Base-by-base conservation (phyloP, 2,113 vertebrate genomes). In the Rhinoptilus africanus region DNA sequence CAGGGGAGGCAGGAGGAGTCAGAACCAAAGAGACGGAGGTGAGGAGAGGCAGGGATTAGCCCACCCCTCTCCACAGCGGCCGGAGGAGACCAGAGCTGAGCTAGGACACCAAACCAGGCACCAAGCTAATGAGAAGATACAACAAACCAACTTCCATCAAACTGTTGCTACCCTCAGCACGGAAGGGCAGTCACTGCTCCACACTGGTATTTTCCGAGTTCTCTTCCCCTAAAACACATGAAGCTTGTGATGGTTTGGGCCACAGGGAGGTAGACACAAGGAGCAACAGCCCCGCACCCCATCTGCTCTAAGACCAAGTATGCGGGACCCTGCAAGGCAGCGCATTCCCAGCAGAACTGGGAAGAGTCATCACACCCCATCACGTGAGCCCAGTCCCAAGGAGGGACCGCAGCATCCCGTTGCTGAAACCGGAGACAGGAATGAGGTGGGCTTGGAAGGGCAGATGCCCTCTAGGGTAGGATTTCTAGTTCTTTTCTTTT, bases 151-250 rank as follows among this genome's bases (percentile, higher is more conserved):
- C 4, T 21, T 57, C 51, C 20, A 11, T 22, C 7, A 28, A 16
- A 2, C 35, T 35, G 35, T 20, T 68, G 51, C 63, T 48, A 0
- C 24, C 27, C 43, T 3, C 3, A 1, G 22, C 1, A 19, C 2
- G 18, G 34, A 59, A 28, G 7, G 9, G 35, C 13, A 39, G 7
- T 1, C 53, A 4, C 83, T 53, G 53, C 67, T 22, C 27, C 66
- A 4, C 24, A 1, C n/a, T 26, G 18, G 4, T 4, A 34, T 39
- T 57, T n/a, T 26, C 63, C 8, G 20, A 3, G 28, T 32, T n/a
- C 76, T 72, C 28, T 27, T 18, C n/a, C 34, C 6, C 2, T 14
- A 23, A 5, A 84, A 5, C 23, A 8, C 45, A 50, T 24, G 6
- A 7, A 50, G 19, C 24, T 30, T 5, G 5, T 34, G 71, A 21